These are phyloP conservation scores for Drosophila bocki DNA, from an alignment of 1,140 invertebrate genomes.

Conservation along the genomic window DNA sequence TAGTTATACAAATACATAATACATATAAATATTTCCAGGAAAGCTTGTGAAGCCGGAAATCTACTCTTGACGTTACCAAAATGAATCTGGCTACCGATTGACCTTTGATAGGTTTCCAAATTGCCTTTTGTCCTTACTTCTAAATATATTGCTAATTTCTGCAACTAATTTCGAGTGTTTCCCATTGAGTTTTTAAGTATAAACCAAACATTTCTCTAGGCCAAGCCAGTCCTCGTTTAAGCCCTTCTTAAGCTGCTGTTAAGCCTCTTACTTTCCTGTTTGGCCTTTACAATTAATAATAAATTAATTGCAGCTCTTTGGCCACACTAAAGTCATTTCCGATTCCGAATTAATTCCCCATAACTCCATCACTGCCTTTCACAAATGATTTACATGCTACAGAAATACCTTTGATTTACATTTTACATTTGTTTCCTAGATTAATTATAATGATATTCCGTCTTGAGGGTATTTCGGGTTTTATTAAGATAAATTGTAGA, in stretches of 20 bases:
- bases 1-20: not conserved
- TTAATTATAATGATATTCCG: not conserved
- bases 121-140: conserved; percentile 11
- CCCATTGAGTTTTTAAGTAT: not conserved
- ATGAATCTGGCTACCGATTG: not conserved
- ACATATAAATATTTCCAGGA: not conserved
- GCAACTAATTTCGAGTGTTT: not conserved
- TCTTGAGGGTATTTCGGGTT: not conserved
- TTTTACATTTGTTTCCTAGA: not conserved
- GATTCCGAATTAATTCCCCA: conserved; percentile 16
- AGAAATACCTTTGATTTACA: conserved; percentile 2
- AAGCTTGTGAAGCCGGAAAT: conserved; percentile 10
- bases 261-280: not conserved
- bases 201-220: not conserved
- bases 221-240: not conserved
- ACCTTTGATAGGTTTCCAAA: conserved; percentile 20
- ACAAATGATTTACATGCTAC: conserved; percentile 3
- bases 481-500: not conserved
- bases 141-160: not conserved
- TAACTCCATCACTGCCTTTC: conserved; percentile 10
- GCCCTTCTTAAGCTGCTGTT: not conserved
- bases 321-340: not conserved
- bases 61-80: conserved; percentile 11
- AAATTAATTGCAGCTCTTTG: conserved; percentile 3
- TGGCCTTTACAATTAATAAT: conserved; percentile 6